Evolutionary conservation across 2,888 invertebrate genomes (phyloP).

Genomic region (Actias luna): DNA sequence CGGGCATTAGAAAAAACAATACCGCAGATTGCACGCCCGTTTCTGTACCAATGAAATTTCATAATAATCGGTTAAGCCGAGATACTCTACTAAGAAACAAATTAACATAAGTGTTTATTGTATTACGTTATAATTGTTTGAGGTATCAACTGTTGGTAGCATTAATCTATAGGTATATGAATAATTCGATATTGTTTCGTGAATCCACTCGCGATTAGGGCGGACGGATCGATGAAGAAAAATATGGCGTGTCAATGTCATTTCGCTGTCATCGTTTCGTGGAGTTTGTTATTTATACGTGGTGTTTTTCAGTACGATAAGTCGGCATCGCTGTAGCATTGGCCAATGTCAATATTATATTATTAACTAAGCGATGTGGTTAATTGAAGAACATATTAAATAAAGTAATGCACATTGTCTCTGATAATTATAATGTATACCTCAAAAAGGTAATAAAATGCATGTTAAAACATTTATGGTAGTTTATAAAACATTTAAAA

Average conservation of each 20-base stretch:
- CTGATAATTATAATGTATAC: too few relatives aligned
- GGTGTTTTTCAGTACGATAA: neutral
- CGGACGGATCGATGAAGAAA: neutral
- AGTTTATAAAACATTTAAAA: too few relatives aligned
- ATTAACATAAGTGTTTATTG: too few relatives aligned
- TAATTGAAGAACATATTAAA: too few relatives aligned
- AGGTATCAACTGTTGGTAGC: neutral
- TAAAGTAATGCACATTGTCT: too few relatives aligned
- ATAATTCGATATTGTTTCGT: neutral
- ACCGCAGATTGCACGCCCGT: too few relatives aligned
- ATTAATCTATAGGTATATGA: neutral
- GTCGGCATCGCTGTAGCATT: neutral
- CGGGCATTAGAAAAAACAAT: too few relatives aligned
- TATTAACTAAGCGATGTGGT: too few relatives aligned
- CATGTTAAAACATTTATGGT: too few relatives aligned
- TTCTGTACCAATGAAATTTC: too few relatives aligned
- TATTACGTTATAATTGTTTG: neutral
- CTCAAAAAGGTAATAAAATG: too few relatives aligned
- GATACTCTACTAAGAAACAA: neutral
- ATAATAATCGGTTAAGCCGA: too few relatives aligned
- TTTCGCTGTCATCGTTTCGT: neutral
- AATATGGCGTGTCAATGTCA: neutral
- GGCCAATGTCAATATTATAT: neutral
- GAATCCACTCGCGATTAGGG: neutral
- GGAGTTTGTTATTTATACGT: neutral